Evolutionary conservation across 2,888 invertebrate genomes (phyloP), one percentile per base, ranked within the genome.

Genomic region (Arctia plantaginis): DNA sequence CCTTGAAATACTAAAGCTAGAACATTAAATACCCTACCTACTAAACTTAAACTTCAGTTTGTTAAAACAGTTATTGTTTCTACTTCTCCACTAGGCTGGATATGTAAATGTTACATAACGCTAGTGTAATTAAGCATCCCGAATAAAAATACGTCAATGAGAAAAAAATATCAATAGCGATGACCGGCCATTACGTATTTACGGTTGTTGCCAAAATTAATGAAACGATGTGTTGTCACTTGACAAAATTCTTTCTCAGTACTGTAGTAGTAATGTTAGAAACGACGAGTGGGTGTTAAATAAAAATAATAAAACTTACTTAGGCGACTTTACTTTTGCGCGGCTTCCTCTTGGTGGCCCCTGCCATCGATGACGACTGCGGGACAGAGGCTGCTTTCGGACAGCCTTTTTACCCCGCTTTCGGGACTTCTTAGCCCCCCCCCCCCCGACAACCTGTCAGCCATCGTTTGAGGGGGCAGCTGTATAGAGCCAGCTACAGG

Each of bases 101-200:
- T 59, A 59, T 15, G 27, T 59, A 59, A 10, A n/a, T 62, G 18
- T 62, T 62, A 30, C 62, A 18, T 18, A 62, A n/a, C 33, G 13
- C 15, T 44, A 33, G 33, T 68, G 47, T 51, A 75, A 65, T 74
- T 27, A 66, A 82, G 55, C 44, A 72, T 59, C 69, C 67, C 27
- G 66, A 64, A 23, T 59, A 75, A 69, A 59, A 73, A 72, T 35
- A 75, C 74, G 75, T 79, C 79, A 83, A 83, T 80, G 74, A 77
- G 73, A 72, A 78, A 72, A 55, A 81, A 55, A 78, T 23, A 78
- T 85, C 83, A 84, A 77, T 83, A 85, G 69, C 84, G 75, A 77
- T 84, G 84, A 84, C 85, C 84, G 85, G 41, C 85, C 86, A 69
- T 84, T 85, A 84, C 84, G 84, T 76, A 68, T n/a, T 35, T 68